Conservation (phyloP, 2,888 invertebrate species). For the Coleophora deauratella region DNA sequence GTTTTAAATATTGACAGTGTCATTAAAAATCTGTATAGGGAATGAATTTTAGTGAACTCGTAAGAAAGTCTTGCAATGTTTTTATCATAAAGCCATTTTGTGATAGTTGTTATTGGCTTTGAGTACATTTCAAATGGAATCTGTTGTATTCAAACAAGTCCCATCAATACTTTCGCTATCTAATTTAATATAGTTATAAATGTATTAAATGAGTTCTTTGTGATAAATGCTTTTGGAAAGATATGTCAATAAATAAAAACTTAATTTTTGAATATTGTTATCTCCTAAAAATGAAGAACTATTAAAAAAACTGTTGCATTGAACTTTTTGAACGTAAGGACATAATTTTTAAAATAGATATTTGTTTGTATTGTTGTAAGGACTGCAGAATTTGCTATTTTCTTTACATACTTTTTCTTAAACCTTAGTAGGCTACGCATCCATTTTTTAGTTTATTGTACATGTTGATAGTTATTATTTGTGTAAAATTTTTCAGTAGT, state of each 20-base stretch:
- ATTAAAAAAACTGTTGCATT: slow-evolving; percentile 33
- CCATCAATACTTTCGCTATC: slow-evolving; percentile 8
- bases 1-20: slow-evolving; percentile 65
- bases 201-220: slow-evolving; percentile 33
- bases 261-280: slow-evolving; percentile 37
- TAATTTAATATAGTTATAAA: slow-evolving; percentile 28
- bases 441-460: slow-evolving; percentile 20
- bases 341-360: slow-evolving; percentile 44
- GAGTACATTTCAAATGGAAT: slow-evolving; percentile 34
- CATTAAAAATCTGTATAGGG: slow-evolving; percentile 52
- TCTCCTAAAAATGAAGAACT: slow-evolving; percentile 35
- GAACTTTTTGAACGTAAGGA: slow-evolving; percentile 43
- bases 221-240: slow-evolving; percentile 29
- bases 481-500: slow-evolving; percentile 12
- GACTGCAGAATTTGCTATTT: slow-evolving; percentile 62
- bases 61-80: slow-evolving; percentile 34
- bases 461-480: slow-evolving; percentile 7
- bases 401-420: slow-evolving; percentile 46
- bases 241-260: slow-evolving; percentile 22
- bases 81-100: slow-evolving; percentile 52
- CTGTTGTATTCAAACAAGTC: slow-evolving; percentile 19
- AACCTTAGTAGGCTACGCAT: slow-evolving; percentile 33
- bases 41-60: slow-evolving; percentile 58
- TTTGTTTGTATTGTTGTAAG: slow-evolving; percentile 50
- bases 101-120: slow-evolving; percentile 58